Conservation (phyloP, 2,888 invertebrate genomes). For the Gerris lacustris region DNA sequence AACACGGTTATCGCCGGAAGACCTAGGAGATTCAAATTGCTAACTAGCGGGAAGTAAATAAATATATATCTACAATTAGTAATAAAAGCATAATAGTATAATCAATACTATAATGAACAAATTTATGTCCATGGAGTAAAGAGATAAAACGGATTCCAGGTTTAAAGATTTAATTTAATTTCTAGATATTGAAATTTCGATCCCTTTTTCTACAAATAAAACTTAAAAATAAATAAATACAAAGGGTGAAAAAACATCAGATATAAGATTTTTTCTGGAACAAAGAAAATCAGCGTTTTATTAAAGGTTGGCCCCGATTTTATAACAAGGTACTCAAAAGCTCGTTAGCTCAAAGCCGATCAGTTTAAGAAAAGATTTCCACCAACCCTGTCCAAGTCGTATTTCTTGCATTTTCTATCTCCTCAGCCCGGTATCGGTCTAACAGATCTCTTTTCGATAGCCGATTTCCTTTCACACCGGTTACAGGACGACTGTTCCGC, state of each 20-base stretch:
- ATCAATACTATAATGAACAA: no score
- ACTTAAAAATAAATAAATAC: not conserved
- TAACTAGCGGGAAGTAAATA: no score
- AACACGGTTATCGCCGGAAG: not conserved
- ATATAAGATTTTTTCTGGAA: not conserved
- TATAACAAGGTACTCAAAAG: conserved; percentile 5
- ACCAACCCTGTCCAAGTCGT: not conserved
- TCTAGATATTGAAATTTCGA: no score
- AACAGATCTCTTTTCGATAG: conserved; percentile 3
- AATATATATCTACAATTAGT: no score
- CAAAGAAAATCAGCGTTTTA: not conserved
- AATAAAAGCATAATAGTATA: no score
- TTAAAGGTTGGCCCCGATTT: not conserved
- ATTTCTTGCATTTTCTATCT: not conserved
- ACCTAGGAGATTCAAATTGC: not conserved
- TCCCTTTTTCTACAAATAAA: no score
- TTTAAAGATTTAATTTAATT: no score
- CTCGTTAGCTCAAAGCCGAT: not conserved
- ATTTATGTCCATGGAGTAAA: no score
- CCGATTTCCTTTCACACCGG: not conserved
- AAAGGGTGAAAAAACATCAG: not conserved
- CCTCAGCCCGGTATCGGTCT: not conserved
- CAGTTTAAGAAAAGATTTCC: not conserved
- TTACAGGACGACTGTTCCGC: not conserved
- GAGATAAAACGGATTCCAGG: no score